Conservation (phyloP, 2,888 invertebrate genomes). For the Rhaphigaster nebulosa region DNA sequence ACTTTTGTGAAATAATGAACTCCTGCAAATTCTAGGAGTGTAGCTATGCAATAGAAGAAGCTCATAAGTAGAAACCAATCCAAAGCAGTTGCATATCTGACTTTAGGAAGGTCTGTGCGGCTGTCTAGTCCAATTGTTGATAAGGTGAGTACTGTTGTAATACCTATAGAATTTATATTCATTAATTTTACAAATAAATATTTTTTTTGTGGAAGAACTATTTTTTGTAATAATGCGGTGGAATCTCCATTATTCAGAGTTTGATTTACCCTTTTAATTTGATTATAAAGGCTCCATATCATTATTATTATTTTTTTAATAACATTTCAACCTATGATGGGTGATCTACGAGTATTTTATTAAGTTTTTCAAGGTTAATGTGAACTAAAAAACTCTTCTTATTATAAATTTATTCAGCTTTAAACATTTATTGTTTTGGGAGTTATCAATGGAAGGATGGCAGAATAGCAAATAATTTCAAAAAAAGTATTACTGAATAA, state of each 20-base stretch:
- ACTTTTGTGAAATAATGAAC: conserved; percentile 96
- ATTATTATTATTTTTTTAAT: too few relatives aligned
- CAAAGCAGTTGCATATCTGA: conserved; percentile 92
- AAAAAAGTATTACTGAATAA: too few relatives aligned
- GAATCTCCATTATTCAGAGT: not conserved
- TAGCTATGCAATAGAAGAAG: conserved; percentile 93
- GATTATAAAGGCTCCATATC: too few relatives aligned
- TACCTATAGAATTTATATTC: conserved; percentile 72
- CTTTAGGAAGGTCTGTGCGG: conserved; percentile 90
- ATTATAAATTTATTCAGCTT: too few relatives aligned
- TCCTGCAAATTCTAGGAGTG: conserved; percentile 93
- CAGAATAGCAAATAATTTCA: too few relatives aligned
- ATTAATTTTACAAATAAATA: not conserved
- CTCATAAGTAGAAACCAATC: conserved; percentile 95
- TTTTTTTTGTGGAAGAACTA: not conserved
- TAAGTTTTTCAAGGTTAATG: too few relatives aligned
- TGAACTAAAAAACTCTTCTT: too few relatives aligned
- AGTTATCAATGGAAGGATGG: too few relatives aligned
- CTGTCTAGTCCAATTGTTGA: conserved; percentile 93
- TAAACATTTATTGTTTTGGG: too few relatives aligned
- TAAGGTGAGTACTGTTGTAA: conserved; percentile 92
- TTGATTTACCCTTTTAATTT: too few relatives aligned
- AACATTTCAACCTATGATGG: too few relatives aligned
- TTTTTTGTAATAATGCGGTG: not conserved
- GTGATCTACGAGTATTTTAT: too few relatives aligned